Conservation (phyloP, 2,797 vertebrate genomes). For the Neosilurus hyrtlii region DNA sequence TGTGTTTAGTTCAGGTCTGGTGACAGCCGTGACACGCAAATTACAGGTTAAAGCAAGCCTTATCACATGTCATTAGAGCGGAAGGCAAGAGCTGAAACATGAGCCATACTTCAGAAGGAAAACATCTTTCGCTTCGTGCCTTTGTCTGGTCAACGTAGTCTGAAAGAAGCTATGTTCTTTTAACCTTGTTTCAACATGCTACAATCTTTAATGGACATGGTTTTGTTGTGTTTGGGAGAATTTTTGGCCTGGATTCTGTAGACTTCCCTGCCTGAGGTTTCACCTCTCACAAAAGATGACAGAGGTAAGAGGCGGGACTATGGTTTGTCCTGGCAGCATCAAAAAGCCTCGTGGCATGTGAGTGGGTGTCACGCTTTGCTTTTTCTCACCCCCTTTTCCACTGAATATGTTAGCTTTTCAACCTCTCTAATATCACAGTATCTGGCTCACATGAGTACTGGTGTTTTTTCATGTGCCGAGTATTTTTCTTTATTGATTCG, state of each 20-base stretch:
- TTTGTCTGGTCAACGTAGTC: slow-evolving; percentile 33
- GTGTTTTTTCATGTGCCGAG: neutral
- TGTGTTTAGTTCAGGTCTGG: slow-evolving; percentile 30
- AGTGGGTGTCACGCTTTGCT: slow-evolving; percentile 8
- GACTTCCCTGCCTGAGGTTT: slow-evolving; percentile 25
- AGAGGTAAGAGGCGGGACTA: slow-evolving; percentile 11
- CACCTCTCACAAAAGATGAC: slow-evolving; percentile 27
- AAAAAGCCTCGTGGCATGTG: slow-evolving; percentile 19
- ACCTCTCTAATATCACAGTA: slow-evolving; percentile 27
- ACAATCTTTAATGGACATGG: slow-evolving; percentile 23
- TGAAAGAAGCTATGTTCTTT: neutral
- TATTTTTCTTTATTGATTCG: slow-evolving; percentile 40
- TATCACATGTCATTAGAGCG: slow-evolving; percentile 34
- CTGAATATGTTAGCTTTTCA: slow-evolving; percentile 35
- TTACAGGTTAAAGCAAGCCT: slow-evolving; percentile 47
- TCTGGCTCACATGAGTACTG: slow-evolving; percentile 22
- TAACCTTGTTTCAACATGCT: slow-evolving; percentile 22
- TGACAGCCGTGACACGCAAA: slow-evolving; percentile 47
- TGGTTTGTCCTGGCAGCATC: slow-evolving; percentile 31
- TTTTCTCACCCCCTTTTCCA: slow-evolving; percentile 14
- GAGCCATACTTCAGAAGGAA: slow-evolving; percentile 21
- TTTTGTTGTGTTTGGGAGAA: neutral
- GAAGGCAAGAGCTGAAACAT: slow-evolving; percentile 28
- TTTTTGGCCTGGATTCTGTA: slow-evolving; percentile 17
- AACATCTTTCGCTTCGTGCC: neutral